Conservation (phyloP, 2,888 invertebrate species). For the Lasius fuliginosus region DNA sequence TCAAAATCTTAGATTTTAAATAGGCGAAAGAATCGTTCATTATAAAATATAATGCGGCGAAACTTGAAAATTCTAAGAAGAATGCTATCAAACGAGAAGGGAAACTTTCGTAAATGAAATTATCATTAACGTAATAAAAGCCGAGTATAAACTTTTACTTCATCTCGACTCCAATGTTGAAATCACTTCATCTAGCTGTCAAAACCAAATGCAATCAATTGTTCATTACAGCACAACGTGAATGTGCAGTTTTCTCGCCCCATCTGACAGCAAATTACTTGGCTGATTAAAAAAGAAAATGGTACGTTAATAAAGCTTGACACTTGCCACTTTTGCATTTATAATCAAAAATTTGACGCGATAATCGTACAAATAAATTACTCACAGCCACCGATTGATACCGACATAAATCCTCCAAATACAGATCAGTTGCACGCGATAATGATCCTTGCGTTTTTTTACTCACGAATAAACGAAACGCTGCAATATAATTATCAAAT, state of each 20-base stretch:
- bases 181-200: constrained; percentile 23
- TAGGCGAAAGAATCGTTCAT: not conserved
- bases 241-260: constrained; percentile 13
- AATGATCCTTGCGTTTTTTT: constrained; percentile 13
- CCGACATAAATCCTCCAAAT: constrained; percentile 4
- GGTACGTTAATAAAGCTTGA: constrained; percentile 7
- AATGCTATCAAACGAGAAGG: not conserved
- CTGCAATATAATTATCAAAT: not conserved
- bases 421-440: not conserved
- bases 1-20: not conserved
- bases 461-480: not conserved
- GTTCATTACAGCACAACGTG: constrained; percentile 19
- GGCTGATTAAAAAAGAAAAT: constrained; percentile 30
- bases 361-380: not conserved
- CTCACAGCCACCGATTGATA: constrained; percentile 10
- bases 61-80: not conserved
- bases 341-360: not conserved
- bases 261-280: constrained; percentile 30
- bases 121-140: constrained; percentile 14
- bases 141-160: not conserved
- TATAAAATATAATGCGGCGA: not conserved
- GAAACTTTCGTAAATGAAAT: not conserved
- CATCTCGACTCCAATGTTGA: constrained; percentile 5
- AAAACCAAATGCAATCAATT: constrained; percentile 25
- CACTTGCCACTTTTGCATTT: not conserved